Conservation (phyloP, 1,140 invertebrate species). For the Rhagoletis zephyria region DNA sequence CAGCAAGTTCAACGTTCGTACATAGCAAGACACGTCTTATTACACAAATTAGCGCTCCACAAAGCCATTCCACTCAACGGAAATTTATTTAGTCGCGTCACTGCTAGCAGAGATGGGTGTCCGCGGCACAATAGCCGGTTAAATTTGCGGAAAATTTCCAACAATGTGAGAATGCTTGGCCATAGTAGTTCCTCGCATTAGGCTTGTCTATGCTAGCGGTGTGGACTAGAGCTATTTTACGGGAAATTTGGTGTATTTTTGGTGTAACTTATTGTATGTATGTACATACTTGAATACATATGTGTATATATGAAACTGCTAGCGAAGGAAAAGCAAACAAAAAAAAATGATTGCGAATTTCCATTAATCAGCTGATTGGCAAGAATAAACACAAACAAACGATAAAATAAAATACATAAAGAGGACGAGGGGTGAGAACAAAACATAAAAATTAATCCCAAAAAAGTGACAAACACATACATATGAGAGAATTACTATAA, state of each 20-base stretch:
- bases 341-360: background rate
- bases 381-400: background rate
- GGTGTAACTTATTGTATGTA: background rate
- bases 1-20: conserved; percentile 15
- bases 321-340: background rate
- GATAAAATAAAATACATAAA: background rate
- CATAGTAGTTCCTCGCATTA: background rate
- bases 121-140: background rate
- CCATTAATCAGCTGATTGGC: background rate
- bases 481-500: background rate
- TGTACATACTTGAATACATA: background rate
- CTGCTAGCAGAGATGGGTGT: background rate
- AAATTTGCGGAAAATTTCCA: conserved; percentile 21
- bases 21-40: background rate
- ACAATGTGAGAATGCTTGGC: background rate
- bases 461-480: background rate
- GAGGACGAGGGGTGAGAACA: background rate
- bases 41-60: background rate
- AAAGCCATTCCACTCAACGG: background rate
- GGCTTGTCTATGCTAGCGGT: background rate
- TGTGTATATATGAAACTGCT: background rate
- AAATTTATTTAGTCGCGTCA: background rate
- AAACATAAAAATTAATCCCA: background rate
- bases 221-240: background rate
- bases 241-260: background rate